phyloP scores from a whole-genome alignment of 2,888 invertebrate genomes.

The Cataglyphis altisquamis region DNA sequence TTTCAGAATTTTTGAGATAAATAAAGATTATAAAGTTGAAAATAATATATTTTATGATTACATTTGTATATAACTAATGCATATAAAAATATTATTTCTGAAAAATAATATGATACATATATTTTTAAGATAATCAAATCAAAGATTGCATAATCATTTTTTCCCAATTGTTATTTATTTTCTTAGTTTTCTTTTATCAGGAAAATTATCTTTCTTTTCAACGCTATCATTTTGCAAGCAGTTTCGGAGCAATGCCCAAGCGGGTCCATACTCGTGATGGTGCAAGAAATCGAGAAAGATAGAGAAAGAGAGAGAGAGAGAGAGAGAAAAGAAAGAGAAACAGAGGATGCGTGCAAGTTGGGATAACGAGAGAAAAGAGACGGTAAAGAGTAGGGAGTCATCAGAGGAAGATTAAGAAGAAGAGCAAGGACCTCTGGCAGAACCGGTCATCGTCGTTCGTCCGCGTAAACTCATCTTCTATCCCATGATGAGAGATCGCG shows the following conservation, averaged over 20 bases:
- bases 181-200: conserved; percentile 51
- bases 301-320: conserved; percentile 34
- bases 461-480: conserved; percentile 73
- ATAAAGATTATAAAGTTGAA: not conserved
- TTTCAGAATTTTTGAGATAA: not conserved
- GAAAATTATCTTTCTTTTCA: conserved; percentile 66
- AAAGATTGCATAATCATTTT: not conserved
- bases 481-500: conserved; percentile 59
- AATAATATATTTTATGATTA: not conserved
- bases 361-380: conserved; percentile 72
- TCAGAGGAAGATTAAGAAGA: conserved; percentile 76
- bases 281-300: conserved; percentile 53
- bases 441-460: conserved; percentile 74
- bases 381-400: conserved; percentile 68
- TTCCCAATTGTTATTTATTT: conserved; percentile 53
- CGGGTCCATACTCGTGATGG: conserved; percentile 45
- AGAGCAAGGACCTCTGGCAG: conserved; percentile 76
- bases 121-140: not conserved
- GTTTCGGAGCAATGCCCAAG: conserved; percentile 72
- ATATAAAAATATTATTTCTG: not conserved
- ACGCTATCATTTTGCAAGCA: conserved; percentile 64
- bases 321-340: conserved; percentile 23
- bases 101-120: not conserved
- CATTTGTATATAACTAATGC: not conserved
- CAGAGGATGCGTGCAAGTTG: conserved; percentile 53